These are phyloP conservation scores for Napeogenes inachia DNA, from an alignment of 2,888 invertebrate genomes.

Conservation along the genomic window DNA sequence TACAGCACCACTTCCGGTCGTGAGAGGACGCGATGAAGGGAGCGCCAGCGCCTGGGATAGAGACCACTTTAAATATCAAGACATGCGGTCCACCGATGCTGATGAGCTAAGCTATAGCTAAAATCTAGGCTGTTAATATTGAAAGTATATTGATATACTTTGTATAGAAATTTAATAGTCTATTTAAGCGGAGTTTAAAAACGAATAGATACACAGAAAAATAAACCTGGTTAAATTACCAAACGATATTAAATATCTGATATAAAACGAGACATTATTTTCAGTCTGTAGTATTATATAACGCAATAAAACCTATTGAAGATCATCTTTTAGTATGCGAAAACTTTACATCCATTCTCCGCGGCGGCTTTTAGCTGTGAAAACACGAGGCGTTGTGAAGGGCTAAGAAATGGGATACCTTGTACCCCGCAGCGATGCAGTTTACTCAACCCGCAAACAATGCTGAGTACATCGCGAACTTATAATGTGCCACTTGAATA, in stretches of 20 bases:
- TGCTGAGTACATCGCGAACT: conserved; percentile 20
- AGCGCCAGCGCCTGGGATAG: conserved; percentile 20
- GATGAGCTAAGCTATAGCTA: conserved; percentile 5
- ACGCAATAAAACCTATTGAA: background rate
- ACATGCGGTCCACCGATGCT: conserved; percentile 14
- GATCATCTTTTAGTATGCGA: conserved; percentile 8
- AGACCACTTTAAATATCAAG: conserved; percentile 28
- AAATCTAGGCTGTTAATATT: no score
- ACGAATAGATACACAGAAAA: no score
- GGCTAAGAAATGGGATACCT: conserved; percentile 49
- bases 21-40: conserved; percentile 18
- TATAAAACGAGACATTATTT: no score
- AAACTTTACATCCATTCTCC: conserved; percentile 25
- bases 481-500: conserved; percentile 25
- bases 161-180: no score
- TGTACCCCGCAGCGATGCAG: conserved; percentile 19
- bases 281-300: background rate
- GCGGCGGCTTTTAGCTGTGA: conserved; percentile 69
- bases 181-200: no score
- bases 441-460: conserved; percentile 21
- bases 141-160: no score
- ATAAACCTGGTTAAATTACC: no score
- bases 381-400: conserved; percentile 48
- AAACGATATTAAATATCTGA: no score
- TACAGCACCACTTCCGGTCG: conserved; percentile 21